Percentiles rank a stretch among this genome's conserved stretches.
phyloP scores from a whole-genome alignment of 2,113 vertebrate genomes.

The Cyanistes caeruleus region DNA sequence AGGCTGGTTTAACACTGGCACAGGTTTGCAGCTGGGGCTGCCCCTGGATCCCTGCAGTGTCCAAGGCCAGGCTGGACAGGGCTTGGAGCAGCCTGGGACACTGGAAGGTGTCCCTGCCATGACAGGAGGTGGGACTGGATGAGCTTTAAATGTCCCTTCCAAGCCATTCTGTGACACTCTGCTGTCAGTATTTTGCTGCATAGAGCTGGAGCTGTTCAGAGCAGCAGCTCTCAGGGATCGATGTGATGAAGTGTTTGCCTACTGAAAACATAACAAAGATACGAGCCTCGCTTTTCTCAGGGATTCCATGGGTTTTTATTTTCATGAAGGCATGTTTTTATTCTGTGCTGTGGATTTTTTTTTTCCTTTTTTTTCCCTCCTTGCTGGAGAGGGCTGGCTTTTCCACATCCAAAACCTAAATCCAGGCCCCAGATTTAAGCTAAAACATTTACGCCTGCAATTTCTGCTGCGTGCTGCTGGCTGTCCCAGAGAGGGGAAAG shows the following conservation, averaged over 20 bases:
- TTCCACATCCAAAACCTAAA: neutral
- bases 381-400: neutral
- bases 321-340: neutral
- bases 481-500: neutral
- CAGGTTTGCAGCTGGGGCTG: accelerated
- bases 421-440: neutral
- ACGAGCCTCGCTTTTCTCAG: neutral
- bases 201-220: neutral
- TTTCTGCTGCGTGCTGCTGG: neutral
- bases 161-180: neutral
- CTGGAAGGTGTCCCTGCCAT: neutral
- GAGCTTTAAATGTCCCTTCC: neutral
- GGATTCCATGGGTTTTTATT: neutral
- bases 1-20: neutral
- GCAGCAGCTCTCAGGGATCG: neutral
- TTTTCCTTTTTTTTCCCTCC: too few relatives aligned
- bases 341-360: neutral
- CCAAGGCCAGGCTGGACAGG: accelerated
- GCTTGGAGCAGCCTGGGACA: accelerated
- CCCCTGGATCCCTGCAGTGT: too few relatives aligned
- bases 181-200: neutral
- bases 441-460: neutral
- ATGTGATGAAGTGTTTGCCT: neutral
- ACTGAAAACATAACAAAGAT: neutral
- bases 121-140: accelerated